Evolutionary conservation across 2,113 vertebrate genomes (phyloP).

Genomic region (Aldabrachelys gigantea): DNA sequence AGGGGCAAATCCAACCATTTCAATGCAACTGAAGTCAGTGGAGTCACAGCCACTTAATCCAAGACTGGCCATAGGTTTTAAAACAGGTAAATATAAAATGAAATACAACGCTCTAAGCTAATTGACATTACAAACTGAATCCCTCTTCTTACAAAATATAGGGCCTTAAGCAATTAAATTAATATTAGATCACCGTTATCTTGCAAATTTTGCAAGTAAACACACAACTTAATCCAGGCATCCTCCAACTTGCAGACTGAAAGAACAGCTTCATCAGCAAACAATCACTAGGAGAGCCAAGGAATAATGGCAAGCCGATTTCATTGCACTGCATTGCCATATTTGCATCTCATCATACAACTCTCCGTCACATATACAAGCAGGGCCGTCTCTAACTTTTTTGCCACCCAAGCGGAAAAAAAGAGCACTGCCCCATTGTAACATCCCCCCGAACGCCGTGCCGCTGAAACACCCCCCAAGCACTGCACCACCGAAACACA

Average conservation of each 20-base stretch:
- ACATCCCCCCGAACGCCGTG: too few relatives aligned
- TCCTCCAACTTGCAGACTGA: conserved; percentile 17
- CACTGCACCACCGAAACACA: too few relatives aligned
- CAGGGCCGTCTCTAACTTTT: too few relatives aligned
- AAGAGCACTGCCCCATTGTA: too few relatives aligned
- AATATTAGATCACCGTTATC: conserved; percentile 49
- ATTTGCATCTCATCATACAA: neutral
- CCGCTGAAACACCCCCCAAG: too few relatives aligned
- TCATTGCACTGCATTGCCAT: neutral
- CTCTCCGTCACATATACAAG: too few relatives aligned
- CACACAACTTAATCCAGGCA: conserved; percentile 13
- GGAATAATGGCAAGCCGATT: neutral
- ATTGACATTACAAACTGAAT: neutral
- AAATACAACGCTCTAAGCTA: conserved; percentile 18
- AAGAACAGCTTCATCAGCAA: conserved; percentile 51
- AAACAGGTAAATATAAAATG: neutral
- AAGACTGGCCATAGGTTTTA: neutral
- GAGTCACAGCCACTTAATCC: fast-evolving
- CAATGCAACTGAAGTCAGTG: neutral
- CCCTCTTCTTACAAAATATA: conserved; percentile 45
- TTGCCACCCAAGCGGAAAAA: too few relatives aligned
- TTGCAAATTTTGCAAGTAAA: conserved; percentile 33
- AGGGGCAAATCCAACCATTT: neutral
- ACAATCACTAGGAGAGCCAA: conserved; percentile 1
- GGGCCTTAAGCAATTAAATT: conserved; percentile 41